Evolutionary conservation across 2,113 vertebrate species (phyloP).

Genomic region (Centropus bengalensis): DNA sequence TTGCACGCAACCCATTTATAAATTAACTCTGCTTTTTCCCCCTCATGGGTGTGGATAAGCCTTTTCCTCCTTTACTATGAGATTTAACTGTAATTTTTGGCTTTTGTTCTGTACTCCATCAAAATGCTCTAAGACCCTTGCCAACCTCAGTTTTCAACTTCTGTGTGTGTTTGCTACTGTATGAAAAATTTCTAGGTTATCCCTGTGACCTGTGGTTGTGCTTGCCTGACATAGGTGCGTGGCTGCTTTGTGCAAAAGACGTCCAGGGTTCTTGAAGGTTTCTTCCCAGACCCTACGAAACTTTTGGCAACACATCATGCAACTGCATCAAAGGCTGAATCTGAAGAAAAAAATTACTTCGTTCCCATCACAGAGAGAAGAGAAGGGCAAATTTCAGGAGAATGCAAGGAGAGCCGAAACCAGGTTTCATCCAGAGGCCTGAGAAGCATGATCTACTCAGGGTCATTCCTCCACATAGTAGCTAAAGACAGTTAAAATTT

Average conservation of each 20-base stretch:
- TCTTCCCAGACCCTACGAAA: not conserved
- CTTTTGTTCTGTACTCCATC: not conserved
- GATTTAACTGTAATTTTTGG: not conserved
- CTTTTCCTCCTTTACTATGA: not conserved
- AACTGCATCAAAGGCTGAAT: not conserved
- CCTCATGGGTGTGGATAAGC: not conserved
- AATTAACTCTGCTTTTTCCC: not conserved
- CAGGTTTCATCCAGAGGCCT: not conserved
- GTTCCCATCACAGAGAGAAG: not conserved
- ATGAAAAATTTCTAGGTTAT: not conserved
- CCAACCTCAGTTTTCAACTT: not conserved
- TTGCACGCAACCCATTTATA: not conserved
- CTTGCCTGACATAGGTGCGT: not conserved
- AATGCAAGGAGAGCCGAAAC: not conserved
- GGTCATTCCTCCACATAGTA: not conserved
- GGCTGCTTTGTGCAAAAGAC: not conserved
- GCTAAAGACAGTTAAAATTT: not conserved
- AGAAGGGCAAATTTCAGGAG: not conserved
- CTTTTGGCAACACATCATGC: not conserved
- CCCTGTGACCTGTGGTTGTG: not conserved
- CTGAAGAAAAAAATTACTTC: not conserved
- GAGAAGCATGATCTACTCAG: not conserved
- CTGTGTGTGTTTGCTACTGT: not conserved
- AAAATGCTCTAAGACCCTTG: not conserved
- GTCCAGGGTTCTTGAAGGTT: not conserved